These are phyloP conservation scores for Halcyon malimbica DNA, from an alignment of 2,113 vertebrate genomes.

Conservation along the genomic window DNA sequence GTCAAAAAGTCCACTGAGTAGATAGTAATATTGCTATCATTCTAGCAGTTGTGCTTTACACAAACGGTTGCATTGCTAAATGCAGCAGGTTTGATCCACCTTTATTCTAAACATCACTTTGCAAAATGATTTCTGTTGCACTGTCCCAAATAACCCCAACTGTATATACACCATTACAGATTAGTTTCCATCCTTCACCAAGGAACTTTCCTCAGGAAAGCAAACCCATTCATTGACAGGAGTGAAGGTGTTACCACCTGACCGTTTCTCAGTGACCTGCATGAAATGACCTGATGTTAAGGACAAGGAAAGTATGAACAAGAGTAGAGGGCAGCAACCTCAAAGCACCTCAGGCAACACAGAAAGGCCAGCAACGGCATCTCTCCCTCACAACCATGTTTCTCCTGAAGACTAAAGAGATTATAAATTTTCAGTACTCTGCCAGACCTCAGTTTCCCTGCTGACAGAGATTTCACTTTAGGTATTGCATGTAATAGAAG, in stretches of 20 bases:
- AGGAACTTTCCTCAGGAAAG: not conserved
- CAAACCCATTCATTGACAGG: not conserved
- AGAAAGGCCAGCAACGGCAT: not conserved
- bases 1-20: not conserved
- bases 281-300: not conserved
- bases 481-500: not conserved
- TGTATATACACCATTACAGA: not conserved
- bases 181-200: not conserved
- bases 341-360: not conserved
- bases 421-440: not conserved
- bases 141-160: no score
- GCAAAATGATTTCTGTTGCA: not conserved
- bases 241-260: not conserved
- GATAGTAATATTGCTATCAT: not conserved
- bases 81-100: not conserved
- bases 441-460: not conserved
- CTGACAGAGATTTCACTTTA: not conserved
- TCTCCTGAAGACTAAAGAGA: not conserved
- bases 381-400: not conserved
- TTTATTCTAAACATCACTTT: not conserved
- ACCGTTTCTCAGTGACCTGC: not conserved
- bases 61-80: not conserved
- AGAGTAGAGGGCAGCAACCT: not conserved
- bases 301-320: not conserved
- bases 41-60: not conserved